phyloP scores from a whole-genome alignment of 2,797 vertebrate species.

The Apodemus agrarius region DNA sequence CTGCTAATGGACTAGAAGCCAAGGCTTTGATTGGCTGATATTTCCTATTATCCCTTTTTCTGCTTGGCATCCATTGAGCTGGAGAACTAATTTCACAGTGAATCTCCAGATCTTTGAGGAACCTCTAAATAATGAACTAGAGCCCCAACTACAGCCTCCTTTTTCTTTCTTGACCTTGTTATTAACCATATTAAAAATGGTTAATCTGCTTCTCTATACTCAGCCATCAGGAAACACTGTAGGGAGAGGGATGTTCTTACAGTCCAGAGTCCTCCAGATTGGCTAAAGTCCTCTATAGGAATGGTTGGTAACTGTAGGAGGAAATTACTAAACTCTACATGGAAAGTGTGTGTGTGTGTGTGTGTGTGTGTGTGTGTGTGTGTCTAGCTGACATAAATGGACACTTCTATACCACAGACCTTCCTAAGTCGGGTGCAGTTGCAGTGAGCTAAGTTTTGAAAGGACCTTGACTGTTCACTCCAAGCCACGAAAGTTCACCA shows the following conservation, averaged over 20 bases:
- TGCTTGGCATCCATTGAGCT: neutral
- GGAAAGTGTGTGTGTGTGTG: no score
- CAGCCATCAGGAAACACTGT: neutral
- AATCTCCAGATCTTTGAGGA: constrained; percentile 6
- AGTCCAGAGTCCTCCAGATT: neutral
- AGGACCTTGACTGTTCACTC: neutral
- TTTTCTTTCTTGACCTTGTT: constrained; percentile 22
- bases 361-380: neutral
- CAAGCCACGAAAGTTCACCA: neutral
- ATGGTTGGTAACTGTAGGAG: neutral
- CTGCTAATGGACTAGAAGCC: neutral
- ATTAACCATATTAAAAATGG: neutral
- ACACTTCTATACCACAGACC: neutral
- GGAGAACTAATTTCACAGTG: neutral
- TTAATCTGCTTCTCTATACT: neutral
- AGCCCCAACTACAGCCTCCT: neutral
- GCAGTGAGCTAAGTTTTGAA: neutral
- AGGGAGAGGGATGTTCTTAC: neutral
- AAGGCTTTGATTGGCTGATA: neutral
- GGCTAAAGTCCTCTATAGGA: neutral
- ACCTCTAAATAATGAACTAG: neutral
- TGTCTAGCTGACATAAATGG: neutral
- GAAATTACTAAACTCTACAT: neutral
- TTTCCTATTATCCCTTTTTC: neutral
- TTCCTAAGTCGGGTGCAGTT: neutral